A percentile compares a stretch with the other conserved stretches of the same genome.
phyloP scores from a whole-genome alignment of 1,140 invertebrate genomes.

The Acromyrmex heyeri region DNA sequence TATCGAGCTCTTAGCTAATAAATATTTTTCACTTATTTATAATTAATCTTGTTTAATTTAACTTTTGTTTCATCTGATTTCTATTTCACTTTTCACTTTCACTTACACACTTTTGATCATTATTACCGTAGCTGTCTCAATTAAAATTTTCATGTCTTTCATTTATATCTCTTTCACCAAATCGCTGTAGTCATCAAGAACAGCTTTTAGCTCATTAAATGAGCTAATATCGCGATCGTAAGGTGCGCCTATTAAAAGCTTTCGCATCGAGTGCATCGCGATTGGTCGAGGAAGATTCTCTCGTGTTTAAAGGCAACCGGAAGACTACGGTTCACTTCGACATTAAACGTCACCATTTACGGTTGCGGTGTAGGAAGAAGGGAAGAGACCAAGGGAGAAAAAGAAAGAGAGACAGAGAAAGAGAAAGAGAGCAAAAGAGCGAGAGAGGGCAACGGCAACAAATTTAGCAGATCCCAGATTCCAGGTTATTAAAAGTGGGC shows the following conservation, averaged over 20 bases:
- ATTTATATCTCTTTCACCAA: neutral
- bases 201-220: neutral
- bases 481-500: conserved; percentile 86
- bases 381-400: conserved; percentile 41
- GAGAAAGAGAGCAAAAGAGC: conserved; percentile 13
- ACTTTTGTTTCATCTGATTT: neutral
- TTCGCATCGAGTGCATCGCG: conserved; percentile 55
- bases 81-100: neutral
- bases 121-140: neutral
- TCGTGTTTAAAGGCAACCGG: conserved; percentile 7
- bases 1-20: neutral
- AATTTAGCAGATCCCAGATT: conserved; percentile 83
- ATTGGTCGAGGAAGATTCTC: conserved; percentile 26
- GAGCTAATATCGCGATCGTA: conserved; percentile 27
- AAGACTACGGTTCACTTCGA: neutral
- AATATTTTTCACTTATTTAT: conserved; percentile 22
- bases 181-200: neutral
- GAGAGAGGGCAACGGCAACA: conserved; percentile 67
- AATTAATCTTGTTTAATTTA: neutral
- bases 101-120: neutral
- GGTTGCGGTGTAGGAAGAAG: conserved; percentile 58
- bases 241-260: conserved; percentile 58
- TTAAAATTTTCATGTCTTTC: neutral
- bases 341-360: conserved; percentile 74
- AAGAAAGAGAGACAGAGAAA: neutral